Evolutionary conservation across 2,888 invertebrate species (phyloP).

Genomic region (Ornithoptera alexandrae): DNA sequence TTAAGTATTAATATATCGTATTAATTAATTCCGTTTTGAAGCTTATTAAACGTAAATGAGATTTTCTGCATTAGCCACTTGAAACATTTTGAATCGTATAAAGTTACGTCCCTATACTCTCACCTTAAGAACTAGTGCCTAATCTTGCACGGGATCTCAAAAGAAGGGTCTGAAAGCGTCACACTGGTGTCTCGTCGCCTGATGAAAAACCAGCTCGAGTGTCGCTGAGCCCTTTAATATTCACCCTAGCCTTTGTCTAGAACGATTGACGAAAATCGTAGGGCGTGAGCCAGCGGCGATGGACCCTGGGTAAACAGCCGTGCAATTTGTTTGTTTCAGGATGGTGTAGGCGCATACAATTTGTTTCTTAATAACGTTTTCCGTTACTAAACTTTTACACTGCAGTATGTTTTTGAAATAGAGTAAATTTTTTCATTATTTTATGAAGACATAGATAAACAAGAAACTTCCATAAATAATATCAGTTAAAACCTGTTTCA

Average conservation of each 20-base stretch:
- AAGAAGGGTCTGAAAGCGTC: conserved; percentile 70
- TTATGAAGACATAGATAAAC: too few relatives aligned
- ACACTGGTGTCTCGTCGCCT: conserved; percentile 64
- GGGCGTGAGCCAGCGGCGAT: conserved; percentile 41
- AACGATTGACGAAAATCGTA: conserved; percentile 76
- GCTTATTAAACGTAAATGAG: neutral
- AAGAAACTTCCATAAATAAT: too few relatives aligned
- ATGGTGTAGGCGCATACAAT: conserved; percentile 29
- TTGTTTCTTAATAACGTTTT: conserved; percentile 5
- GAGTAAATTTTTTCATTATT: neutral
- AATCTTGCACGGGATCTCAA: conserved; percentile 77
- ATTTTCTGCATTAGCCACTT: conserved; percentile 1
- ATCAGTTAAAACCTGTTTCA: too few relatives aligned
- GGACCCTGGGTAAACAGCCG: conserved; percentile 31
- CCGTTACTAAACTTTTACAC: neutral
- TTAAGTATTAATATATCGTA: neutral
- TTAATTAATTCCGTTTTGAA: neutral
- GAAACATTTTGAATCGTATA: conserved; percentile 26
- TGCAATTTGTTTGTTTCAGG: conserved; percentile 52
- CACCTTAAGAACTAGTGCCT: conserved; percentile 73
- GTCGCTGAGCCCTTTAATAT: conserved; percentile 70
- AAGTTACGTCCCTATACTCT: conserved; percentile 50
- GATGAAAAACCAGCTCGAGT: conserved; percentile 74
- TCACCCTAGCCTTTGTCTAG: conserved; percentile 71
- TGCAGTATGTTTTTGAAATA: neutral